phyloP scores from a whole-genome alignment of 2,888 invertebrate species.

The Synanthedon tipuliformis region DNA sequence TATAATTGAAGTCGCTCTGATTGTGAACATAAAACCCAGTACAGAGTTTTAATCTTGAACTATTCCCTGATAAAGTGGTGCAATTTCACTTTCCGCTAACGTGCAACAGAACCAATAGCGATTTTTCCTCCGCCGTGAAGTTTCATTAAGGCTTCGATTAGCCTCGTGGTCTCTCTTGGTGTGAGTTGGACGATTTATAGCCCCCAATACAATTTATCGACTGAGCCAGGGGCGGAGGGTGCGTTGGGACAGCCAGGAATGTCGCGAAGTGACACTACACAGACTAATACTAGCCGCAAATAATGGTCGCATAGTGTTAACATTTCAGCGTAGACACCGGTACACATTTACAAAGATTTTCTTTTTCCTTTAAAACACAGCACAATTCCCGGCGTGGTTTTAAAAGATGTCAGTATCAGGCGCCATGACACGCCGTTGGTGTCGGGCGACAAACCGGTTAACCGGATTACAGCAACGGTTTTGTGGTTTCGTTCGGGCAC shows the following conservation, averaged over 20 bases:
- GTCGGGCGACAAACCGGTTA: conserved; percentile 36
- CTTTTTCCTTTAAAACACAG: too few species aligned
- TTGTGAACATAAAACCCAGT: background rate
- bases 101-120: too few species aligned
- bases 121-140: conserved; percentile 7
- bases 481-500: conserved; percentile 28
- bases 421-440: conserved; percentile 17
- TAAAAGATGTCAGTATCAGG: conserved; percentile 25
- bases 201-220: conserved; percentile 32
- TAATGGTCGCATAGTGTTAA: too few species aligned
- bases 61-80: too few species aligned
- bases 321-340: too few species aligned
- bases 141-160: conserved; percentile 32
- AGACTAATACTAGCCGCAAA: too few species aligned
- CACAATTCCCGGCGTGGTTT: too few species aligned
- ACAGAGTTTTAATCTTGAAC: too few species aligned
- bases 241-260: conserved; percentile 23
- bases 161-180: conserved; percentile 12
- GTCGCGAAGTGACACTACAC: conserved; percentile 22
- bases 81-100: too few species aligned
- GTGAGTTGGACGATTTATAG: conserved; percentile 34
- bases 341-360: too few species aligned
- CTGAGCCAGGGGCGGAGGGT: conserved; percentile 8
- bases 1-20: too few species aligned
- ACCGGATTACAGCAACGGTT: conserved; percentile 38